Conservation (phyloP, 1,140 invertebrate genomes). For the Pseudomyrmex gracilis region DNA sequence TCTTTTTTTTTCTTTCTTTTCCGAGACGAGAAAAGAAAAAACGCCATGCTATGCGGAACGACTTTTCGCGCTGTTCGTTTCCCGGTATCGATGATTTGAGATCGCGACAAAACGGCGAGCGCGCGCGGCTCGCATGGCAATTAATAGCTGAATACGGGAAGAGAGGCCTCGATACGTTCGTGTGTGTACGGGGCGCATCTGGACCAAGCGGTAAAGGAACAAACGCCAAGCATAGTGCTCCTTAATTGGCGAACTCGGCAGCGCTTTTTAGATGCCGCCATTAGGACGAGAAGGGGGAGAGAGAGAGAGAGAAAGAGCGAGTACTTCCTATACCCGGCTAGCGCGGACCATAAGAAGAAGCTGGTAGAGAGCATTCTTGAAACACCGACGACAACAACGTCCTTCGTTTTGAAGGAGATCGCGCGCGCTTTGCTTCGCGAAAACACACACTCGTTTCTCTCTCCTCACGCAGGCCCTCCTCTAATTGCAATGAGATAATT, state of each 20-base stretch:
- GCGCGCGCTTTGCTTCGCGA: constrained; percentile 49
- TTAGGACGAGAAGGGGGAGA: constrained; percentile 41
- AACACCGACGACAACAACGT: constrained; percentile 16
- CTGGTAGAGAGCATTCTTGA: constrained; percentile 56
- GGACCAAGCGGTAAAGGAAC: constrained; percentile 66
- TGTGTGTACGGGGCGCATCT: constrained; percentile 32
- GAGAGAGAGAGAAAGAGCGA: background rate
- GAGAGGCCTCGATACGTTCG: constrained; percentile 22
- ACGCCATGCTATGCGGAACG: background rate
- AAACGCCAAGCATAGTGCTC: constrained; percentile 63
- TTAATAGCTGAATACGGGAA: constrained; percentile 60
- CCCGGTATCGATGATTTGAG: constrained; percentile 75
- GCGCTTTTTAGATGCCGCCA: constrained; percentile 66
- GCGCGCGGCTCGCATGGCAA: constrained; percentile 74
- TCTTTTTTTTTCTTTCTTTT: background rate
- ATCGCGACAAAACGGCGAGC: constrained; percentile 72
- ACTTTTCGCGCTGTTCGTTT: constrained; percentile 4
- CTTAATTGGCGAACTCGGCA: constrained; percentile 75
- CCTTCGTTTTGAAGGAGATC: constrained; percentile 38
- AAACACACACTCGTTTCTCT: background rate
- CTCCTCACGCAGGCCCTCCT: constrained; percentile 33
- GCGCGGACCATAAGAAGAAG: constrained; percentile 69
- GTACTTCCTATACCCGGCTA: constrained; percentile 3
- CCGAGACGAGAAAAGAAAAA: constrained; percentile 2
- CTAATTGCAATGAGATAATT: constrained; percentile 69